Percentiles rank a stretch among this genome's conserved stretches.
These are phyloP conservation scores for Origma solitaria DNA, from an alignment of 2,113 vertebrate genomes.

Conservation along the genomic window DNA sequence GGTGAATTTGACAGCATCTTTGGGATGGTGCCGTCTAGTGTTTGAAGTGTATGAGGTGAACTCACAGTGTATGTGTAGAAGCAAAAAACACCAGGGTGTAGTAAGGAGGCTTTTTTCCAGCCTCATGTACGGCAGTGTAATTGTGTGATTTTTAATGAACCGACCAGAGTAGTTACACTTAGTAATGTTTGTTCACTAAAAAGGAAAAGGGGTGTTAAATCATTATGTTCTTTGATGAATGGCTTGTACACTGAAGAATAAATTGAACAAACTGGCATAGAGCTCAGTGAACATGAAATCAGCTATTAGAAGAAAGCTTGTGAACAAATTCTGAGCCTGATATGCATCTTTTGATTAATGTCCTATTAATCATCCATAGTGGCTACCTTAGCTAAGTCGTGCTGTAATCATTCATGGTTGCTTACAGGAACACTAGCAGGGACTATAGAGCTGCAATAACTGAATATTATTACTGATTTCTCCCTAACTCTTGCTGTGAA, in stretches of 20 bases:
- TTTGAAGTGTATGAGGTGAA: not conserved
- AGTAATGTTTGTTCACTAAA: conserved; percentile 71
- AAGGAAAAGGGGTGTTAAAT: conserved; percentile 70
- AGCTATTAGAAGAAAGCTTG: conserved; percentile 88
- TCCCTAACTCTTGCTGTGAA: conserved; percentile 71
- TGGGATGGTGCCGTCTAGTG: not conserved
- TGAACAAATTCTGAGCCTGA: conserved; percentile 89
- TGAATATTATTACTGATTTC: conserved; percentile 77
- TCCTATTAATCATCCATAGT: conserved; percentile 85
- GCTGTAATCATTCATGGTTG: conserved; percentile 82
- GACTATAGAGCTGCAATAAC: conserved; percentile 66
- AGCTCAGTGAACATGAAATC: conserved; percentile 89
- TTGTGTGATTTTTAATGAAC: conserved; percentile 69
- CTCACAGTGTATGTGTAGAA: not conserved
- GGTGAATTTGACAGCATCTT: not conserved
- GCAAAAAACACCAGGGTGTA: not conserved
- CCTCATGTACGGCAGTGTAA: conserved; percentile 23
- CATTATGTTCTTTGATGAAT: conserved; percentile 86
- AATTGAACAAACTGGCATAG: conserved; percentile 86
- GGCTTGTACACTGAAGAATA: conserved; percentile 83
- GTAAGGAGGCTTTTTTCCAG: not conserved
- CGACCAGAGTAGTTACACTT: conserved; percentile 68
- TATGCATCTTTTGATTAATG: conserved; percentile 96
- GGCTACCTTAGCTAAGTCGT: conserved; percentile 79
- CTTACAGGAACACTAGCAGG: conserved; percentile 72